Evolutionary conservation across 2,113 vertebrate species (phyloP), one percentile per base, ranked within the genome.

Genomic region (Microcebus griseorufus): DNA sequence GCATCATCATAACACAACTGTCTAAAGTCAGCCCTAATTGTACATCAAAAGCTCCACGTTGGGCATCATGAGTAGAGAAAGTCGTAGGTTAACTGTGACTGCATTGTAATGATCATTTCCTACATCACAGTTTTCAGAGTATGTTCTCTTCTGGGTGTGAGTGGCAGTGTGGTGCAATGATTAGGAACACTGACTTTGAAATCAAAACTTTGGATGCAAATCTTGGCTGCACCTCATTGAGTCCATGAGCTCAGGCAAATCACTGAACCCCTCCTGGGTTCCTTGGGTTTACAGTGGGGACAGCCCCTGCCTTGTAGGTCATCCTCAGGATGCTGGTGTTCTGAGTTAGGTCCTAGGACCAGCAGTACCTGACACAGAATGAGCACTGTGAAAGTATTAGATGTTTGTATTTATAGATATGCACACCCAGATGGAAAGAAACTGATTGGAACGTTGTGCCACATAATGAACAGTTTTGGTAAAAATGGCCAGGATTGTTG

Each of bases 221-320:
- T 37, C 10, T 32, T 45, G 48, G 39, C 65, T 55, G n/a, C 12
- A 37, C 76, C 69, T 69, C 4, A 17, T 7, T 10, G n/a, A 32
- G 11, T 34, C 10, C 0, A 1, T 3, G 23, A 7, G 29, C 16
- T 16, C 25, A 18, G 10, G 51, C 1, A n/a, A 42, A 23, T 42
- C 29, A 6, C 23, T 13, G 42, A 64, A 20, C 5, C 16, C 9
- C 20, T 12, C 80, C 32, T 37, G 6, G 9, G 4, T 55, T 45
- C 55, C 45, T 37, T 29, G 5, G 20, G 9, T n/a, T 0, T 72
- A 32, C 60, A 48, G 6, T 11, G n/a, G 1, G 4, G 37, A 27
- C 16, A 17, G 16, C 13, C 37, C n/a, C 51, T 20, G 8, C 12
- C 67, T 91, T 1, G 3, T 70, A 6, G 32, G 10, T 48, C 27